A percentile compares a stretch with the other conserved stretches of the same genome.
These are phyloP conservation scores for Decapterus maruadsi DNA, from an alignment of 2,797 vertebrate species.

Conservation along the genomic window DNA sequence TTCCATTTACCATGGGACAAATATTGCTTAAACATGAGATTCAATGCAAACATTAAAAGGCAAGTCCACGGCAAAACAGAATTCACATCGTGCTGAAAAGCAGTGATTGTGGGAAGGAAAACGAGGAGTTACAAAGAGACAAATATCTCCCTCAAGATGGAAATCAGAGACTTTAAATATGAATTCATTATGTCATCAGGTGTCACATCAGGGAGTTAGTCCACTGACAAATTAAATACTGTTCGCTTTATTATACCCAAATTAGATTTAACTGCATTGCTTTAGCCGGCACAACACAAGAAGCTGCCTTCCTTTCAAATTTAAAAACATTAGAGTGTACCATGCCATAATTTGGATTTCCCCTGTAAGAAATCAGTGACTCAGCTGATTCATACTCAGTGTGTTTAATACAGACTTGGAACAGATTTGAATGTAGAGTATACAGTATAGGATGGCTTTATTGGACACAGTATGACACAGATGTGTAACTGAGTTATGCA, in stretches of 20 bases:
- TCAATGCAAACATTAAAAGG: constrained; percentile 42
- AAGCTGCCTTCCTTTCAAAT: background rate
- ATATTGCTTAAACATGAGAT: constrained; percentile 57
- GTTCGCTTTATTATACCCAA: background rate
- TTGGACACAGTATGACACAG: background rate
- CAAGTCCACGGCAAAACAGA: constrained; percentile 36
- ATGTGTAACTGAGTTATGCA: constrained; percentile 16
- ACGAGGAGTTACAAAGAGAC: constrained; percentile 1
- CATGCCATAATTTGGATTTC: constrained; percentile 10
- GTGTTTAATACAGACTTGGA: constrained; percentile 23
- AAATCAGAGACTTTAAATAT: constrained; percentile 4
- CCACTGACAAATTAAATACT: constrained; percentile 24
- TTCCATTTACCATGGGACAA: constrained; percentile 74
- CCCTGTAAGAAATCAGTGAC: constrained; percentile 22
- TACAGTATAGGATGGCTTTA: background rate
- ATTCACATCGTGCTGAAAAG: constrained; percentile 2
- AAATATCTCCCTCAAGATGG: constrained; percentile 4
- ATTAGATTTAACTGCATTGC: background rate
- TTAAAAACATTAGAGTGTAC: background rate
- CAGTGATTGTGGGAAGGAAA: background rate
- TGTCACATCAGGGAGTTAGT: constrained; percentile 48
- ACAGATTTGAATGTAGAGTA: constrained; percentile 7
- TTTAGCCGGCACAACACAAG: background rate
- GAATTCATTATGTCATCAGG: constrained; percentile 44
- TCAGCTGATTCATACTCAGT: constrained; percentile 32